A percentile compares a stretch with the other conserved stretches of the same genome.
These are phyloP conservation scores for Mugil cephalus DNA, from an alignment of 2,113 vertebrate species.

Conservation along the genomic window DNA sequence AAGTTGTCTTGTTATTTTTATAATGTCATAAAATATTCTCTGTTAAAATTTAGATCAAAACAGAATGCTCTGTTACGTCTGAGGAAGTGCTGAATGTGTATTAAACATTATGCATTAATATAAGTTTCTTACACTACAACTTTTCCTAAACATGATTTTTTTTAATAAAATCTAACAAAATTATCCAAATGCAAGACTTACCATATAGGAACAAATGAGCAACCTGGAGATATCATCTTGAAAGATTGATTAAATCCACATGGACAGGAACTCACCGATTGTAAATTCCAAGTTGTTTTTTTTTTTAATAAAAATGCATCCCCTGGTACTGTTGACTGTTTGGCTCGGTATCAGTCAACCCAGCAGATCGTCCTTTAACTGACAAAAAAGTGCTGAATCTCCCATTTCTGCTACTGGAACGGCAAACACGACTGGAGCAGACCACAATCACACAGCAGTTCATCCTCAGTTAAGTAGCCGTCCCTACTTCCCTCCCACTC, in stretches of 20 bases:
- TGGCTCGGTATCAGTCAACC: conserved; percentile 9
- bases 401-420: conserved; percentile 21
- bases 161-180: conserved; percentile 9
- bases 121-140: background rate
- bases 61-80: no score
- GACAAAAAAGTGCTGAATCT: conserved; percentile 22
- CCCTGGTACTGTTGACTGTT: background rate
- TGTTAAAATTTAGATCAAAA: no score
- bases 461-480: conserved; percentile 53
- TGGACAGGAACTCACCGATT: background rate
- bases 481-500: conserved; percentile 50
- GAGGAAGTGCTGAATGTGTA: no score
- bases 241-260: conserved; percentile 28
- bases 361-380: conserved; percentile 25
- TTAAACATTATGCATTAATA: background rate
- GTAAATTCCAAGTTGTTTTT: background rate
- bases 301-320: conserved; percentile 17
- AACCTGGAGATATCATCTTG: conserved; percentile 49
- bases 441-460: conserved; percentile 52
- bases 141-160: background rate
- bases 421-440: conserved; percentile 7
- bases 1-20: background rate
- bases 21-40: no score
- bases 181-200: conserved; percentile 43
- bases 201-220: conserved; percentile 53